These are phyloP conservation scores for Lamellibrachia luymesi DNA, from an alignment of 1,140 invertebrate genomes.

Conservation along the genomic window DNA sequence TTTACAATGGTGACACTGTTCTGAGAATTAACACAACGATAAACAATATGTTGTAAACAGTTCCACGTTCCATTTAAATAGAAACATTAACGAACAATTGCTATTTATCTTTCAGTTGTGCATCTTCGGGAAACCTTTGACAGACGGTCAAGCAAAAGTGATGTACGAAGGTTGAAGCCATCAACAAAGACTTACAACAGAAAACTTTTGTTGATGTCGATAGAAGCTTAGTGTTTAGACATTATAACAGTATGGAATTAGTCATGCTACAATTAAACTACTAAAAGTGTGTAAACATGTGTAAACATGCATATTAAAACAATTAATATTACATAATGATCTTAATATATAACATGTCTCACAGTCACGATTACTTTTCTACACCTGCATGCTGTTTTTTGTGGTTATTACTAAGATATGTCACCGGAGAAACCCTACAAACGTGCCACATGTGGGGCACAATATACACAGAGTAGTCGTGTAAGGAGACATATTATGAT, in stretches of 20 bases:
- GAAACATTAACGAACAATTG: neutral
- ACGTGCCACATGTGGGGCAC: neutral
- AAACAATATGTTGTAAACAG: neutral
- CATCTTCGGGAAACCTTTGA: neutral
- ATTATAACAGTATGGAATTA: neutral
- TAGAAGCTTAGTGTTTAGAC: neutral
- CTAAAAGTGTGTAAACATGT: no score
- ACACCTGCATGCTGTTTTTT: no score
- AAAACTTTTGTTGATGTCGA: neutral
- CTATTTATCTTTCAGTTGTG: neutral
- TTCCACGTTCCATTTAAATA: neutral
- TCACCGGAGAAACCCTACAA: neutral
- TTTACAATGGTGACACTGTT: neutral
- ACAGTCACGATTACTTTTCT: no score
- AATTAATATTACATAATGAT: no score
- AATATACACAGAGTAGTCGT: neutral
- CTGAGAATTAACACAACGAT: neutral
- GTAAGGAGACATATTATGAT: neutral
- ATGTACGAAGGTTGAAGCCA: neutral
- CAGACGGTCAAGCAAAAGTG: neutral
- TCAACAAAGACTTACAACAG: neutral
- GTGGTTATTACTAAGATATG: no score
- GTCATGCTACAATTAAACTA: neutral
- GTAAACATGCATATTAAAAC: no score
- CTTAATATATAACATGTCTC: no score